Evolutionary conservation across 2,888 invertebrate genomes (phyloP).

Genomic region (Prenolepis imparis): DNA sequence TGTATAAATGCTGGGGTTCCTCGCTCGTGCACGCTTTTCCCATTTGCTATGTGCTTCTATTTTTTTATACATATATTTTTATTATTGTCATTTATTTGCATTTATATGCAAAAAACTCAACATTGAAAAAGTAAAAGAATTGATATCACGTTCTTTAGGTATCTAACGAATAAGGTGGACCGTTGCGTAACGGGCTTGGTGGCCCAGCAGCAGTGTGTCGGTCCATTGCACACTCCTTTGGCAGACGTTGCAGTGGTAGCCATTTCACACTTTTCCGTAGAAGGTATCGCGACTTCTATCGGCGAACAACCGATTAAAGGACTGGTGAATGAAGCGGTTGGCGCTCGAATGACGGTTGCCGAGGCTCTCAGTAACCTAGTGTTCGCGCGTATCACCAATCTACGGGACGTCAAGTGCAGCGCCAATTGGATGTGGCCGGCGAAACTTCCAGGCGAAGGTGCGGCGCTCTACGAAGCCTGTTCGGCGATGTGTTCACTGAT

Average conservation of each 20-base stretch:
- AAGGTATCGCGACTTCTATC: constrained; percentile 97
- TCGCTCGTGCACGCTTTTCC: background rate
- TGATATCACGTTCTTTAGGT: constrained; percentile 83
- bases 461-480: constrained; percentile 95
- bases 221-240: constrained; percentile 97
- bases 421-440: constrained; percentile 99
- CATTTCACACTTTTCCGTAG: constrained; percentile 93
- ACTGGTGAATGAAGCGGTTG: constrained; percentile 93
- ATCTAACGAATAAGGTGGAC: constrained; percentile 97
- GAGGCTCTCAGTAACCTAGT: constrained; percentile 98
- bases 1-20: background rate
- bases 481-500: constrained; percentile 95
- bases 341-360: constrained; percentile 97
- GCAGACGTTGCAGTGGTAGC: constrained; percentile 97
- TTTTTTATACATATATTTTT: no score
- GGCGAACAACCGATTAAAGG: constrained; percentile 99
- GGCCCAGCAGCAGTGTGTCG: constrained; percentile 99
- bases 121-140: background rate
- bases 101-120: background rate
- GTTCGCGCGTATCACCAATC: constrained; percentile 88
- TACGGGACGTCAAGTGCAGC: constrained; percentile 97
- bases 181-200: constrained; percentile 97
- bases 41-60: background rate
- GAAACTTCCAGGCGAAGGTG: constrained; percentile 97
- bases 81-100: no score